A percentile compares a stretch with the other conserved stretches of the same genome.
Evolutionary conservation across 2,797 vertebrate species (phyloP).

Genomic region (Enteromius thamalakanensis): DNA sequence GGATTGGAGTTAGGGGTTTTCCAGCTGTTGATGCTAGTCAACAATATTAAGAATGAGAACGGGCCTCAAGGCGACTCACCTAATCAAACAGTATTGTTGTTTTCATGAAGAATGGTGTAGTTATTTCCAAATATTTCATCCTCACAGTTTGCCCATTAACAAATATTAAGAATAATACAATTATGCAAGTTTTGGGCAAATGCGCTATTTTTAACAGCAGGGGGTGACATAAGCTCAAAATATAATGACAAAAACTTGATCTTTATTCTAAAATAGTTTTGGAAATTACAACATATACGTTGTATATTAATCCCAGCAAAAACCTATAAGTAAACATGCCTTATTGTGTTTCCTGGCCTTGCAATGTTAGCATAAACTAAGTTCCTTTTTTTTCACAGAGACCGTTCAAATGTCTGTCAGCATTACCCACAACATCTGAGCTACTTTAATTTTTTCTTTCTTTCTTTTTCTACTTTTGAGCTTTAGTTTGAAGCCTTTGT

Average conservation of each 20-base stretch:
- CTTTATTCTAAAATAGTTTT: background rate
- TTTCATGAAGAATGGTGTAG: background rate
- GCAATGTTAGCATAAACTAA: conserved; percentile 18
- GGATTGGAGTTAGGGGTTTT: conserved; percentile 4
- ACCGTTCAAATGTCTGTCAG: conserved; percentile 3
- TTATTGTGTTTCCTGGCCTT: background rate
- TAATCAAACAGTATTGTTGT: background rate
- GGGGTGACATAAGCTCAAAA: conserved; percentile 10
- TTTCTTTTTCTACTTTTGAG: background rate
- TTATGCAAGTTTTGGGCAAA: background rate
- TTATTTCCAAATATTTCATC: background rate
- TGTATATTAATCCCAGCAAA: background rate
- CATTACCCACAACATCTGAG: background rate
- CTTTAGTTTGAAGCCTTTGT: background rate
- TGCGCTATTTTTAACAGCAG: conserved; percentile 17
- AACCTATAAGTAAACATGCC: background rate
- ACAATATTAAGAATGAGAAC: background rate
- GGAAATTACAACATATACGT: background rate
- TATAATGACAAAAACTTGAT: background rate
- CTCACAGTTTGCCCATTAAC: background rate
- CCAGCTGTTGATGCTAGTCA: conserved; percentile 3
- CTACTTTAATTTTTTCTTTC: background rate
- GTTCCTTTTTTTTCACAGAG: conserved; percentile 27
- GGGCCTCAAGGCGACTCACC: background rate
- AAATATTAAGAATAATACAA: background rate